These are phyloP conservation scores for Notodonta dromedarius DNA, from an alignment of 2,888 invertebrate species.

Conservation along the genomic window DNA sequence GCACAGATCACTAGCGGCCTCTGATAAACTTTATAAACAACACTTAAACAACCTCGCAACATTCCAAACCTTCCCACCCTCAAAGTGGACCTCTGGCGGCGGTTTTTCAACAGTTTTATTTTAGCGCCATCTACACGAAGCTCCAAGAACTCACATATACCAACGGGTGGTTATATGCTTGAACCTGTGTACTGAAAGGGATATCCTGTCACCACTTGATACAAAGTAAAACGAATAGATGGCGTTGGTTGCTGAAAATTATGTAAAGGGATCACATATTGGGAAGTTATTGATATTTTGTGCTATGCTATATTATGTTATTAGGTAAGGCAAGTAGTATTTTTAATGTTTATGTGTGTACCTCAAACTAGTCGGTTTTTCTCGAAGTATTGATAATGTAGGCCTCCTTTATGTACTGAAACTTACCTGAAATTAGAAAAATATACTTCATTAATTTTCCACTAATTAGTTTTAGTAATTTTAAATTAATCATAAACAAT, in stretches of 20 bases:
- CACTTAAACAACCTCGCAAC: not conserved
- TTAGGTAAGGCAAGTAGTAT: too few species aligned
- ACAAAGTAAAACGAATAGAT: not conserved
- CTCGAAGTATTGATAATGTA: not conserved
- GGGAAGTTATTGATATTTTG: not conserved
- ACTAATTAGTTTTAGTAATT: too few species aligned
- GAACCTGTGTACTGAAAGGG: not conserved
- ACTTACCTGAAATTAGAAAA: not conserved
- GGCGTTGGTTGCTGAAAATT: not conserved
- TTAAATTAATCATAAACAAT: too few species aligned
- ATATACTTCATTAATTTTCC: too few species aligned
- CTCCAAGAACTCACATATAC: not conserved
- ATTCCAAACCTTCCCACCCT: not conserved
- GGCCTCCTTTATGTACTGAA: not conserved
- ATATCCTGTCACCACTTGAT: not conserved
- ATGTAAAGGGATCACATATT: not conserved
- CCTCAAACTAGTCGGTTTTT: not conserved
- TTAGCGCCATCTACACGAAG: conserved; percentile 3
- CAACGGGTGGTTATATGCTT: not conserved
- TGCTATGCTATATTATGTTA: not conserved
- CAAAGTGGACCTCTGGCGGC: not conserved
- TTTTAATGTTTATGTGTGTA: not conserved
- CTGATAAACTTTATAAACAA: not conserved
- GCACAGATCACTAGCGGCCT: not conserved
- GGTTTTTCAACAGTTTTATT: not conserved